phyloP scores from a whole-genome alignment of 2,888 invertebrate species.

The Cerceris rybyensis region DNA sequence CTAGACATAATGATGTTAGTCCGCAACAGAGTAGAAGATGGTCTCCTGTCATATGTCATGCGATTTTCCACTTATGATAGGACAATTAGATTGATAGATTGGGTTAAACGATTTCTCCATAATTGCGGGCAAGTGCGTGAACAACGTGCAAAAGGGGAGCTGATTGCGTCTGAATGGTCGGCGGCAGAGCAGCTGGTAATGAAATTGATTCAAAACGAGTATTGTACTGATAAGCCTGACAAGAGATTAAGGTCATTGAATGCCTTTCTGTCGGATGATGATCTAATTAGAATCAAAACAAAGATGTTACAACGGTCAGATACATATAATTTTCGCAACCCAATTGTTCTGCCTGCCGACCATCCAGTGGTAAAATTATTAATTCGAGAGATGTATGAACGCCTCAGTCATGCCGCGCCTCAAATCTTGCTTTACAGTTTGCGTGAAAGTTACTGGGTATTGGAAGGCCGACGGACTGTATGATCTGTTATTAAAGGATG shows the following conservation, averaged over 20 bases:
- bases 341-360: constrained; percentile 60
- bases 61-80: constrained; percentile 1
- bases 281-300: constrained; percentile 54
- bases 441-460: constrained; percentile 48
- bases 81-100: background rate
- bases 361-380: constrained; percentile 57
- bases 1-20: too few species aligned
- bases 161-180: constrained; percentile 42
- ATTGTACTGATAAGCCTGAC: constrained; percentile 36
- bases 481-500: constrained; percentile 38
- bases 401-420: constrained; percentile 44
- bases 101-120: constrained; percentile 1
- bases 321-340: constrained; percentile 51
- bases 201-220: constrained; percentile 33
- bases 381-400: constrained; percentile 36
- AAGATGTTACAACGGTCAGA: constrained; percentile 50
- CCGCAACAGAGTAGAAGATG: too few species aligned
- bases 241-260: constrained; percentile 24
- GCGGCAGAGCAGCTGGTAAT: constrained; percentile 39
- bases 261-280: constrained; percentile 42
- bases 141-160: background rate
- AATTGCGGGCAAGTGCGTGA: background rate
- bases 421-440: constrained; percentile 45
- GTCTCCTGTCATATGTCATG: background rate
- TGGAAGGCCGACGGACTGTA: constrained; percentile 24